A percentile compares a stretch with the other conserved stretches of the same genome.
Evolutionary conservation across 2,797 vertebrate species (phyloP).

Genomic region (Eulemur mongoz): DNA sequence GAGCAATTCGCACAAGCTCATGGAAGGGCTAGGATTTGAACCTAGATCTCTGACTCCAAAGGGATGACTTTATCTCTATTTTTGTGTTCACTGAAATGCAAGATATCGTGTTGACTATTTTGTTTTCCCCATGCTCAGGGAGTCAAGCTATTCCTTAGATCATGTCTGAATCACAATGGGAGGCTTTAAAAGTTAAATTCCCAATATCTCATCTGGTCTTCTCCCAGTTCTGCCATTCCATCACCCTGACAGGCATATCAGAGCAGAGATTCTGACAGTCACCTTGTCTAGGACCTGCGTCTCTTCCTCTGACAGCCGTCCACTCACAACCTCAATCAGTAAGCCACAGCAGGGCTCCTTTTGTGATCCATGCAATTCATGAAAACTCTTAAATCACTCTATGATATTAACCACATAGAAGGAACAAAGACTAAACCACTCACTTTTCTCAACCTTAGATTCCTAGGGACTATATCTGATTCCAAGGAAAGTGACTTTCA

Average conservation of each 20-base stretch:
- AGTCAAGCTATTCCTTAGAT: neutral
- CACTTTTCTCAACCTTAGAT: neutral
- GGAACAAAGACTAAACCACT: neutral
- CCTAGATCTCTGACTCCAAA: neutral
- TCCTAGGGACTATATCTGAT: neutral
- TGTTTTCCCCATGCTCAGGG: neutral
- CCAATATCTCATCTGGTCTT: neutral
- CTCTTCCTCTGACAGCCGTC: neutral
- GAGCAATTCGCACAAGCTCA: neutral
- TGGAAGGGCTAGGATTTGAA: neutral
- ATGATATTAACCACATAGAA: neutral
- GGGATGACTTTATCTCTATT: neutral
- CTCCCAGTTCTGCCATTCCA: neutral
- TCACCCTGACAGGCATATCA: accelerated
- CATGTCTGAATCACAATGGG: neutral
- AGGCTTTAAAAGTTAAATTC: neutral
- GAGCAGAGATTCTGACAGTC: neutral
- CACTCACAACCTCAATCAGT: neutral
- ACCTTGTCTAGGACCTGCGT: neutral
- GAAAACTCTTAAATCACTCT: neutral
- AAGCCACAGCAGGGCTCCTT: neutral
- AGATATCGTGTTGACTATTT: neutral
- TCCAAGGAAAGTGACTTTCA: neutral
- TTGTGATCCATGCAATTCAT: neutral
- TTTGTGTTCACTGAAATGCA: neutral